phyloP scores from a whole-genome alignment of 2,113 vertebrate genomes.

The Dasypus novemcinctus region DNA sequence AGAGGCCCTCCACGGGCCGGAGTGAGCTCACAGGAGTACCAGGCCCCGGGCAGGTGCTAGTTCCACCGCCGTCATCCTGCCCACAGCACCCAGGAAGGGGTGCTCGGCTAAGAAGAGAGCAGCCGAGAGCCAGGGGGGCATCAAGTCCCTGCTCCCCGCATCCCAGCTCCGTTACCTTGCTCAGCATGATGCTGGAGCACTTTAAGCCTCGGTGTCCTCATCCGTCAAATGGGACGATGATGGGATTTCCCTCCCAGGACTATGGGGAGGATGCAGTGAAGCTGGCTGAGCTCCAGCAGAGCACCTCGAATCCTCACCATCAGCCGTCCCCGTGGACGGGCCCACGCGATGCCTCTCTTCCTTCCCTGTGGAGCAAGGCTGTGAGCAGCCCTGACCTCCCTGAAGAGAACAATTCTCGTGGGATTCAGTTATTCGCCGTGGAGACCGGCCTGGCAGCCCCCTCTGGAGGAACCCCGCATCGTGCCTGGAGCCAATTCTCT shows the following conservation, averaged over 20 bases:
- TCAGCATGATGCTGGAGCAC: neutral
- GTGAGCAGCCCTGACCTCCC: accelerated
- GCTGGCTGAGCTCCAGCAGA: accelerated
- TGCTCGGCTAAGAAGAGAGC: neutral
- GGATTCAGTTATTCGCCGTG: neutral
- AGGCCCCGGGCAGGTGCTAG: neutral
- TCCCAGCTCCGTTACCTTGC: neutral
- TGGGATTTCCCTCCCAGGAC: neutral
- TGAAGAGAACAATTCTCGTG: neutral
- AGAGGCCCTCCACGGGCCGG: neutral
- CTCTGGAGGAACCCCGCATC: neutral
- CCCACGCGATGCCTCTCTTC: accelerated
- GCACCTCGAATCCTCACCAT: neutral
- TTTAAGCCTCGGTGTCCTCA: neutral
- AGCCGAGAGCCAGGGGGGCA: neutral
- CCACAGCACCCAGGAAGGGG: accelerated
- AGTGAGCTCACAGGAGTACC: neutral
- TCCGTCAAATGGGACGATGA: neutral
- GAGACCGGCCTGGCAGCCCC: accelerated
- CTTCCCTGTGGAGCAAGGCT: accelerated
- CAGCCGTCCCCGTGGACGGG: neutral
- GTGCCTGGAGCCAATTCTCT: neutral
- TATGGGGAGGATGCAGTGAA: neutral
- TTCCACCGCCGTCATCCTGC: neutral
- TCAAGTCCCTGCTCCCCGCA: no score